A percentile compares a stretch with the other conserved stretches of the same genome.
Conservation (phyloP, 2,797 vertebrate species). For the Falco cherrug region DNA sequence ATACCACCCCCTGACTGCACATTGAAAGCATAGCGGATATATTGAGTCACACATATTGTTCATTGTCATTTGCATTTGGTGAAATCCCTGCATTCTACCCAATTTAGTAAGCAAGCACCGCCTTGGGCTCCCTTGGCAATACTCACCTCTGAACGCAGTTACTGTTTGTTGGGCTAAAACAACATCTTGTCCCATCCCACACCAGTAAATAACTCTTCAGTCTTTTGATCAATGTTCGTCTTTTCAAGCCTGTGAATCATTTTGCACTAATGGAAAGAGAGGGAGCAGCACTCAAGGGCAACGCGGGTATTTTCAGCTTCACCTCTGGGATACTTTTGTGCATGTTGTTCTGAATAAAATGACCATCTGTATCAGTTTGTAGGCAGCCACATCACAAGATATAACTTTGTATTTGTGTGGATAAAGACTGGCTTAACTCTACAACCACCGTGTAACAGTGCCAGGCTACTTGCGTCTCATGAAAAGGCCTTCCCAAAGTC, state of each 20-base stretch:
- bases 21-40: slow-evolving; percentile 78
- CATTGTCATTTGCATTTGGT: slow-evolving; percentile 84
- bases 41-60: slow-evolving; percentile 82
- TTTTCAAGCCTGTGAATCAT: slow-evolving; percentile 36
- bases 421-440: neutral
- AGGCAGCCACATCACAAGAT: neutral
- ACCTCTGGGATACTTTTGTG: slow-evolving; percentile 11
- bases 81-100: slow-evolving; percentile 79
- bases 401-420: neutral
- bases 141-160: slow-evolving; percentile 34
- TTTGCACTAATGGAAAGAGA: slow-evolving; percentile 12
- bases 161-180: slow-evolving; percentile 38
- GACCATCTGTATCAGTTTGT: neutral
- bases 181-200: neutral
- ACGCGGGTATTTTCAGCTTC: neutral
- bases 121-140: slow-evolving; percentile 64
- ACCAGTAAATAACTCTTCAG: slow-evolving; percentile 31
- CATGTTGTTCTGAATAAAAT: neutral
- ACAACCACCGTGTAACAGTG: neutral
- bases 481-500: neutral
- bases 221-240: slow-evolving; percentile 39
- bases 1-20: slow-evolving; percentile 56
- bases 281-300: neutral
- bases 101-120: slow-evolving; percentile 71
- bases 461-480: fast-evolving